Base-by-base conservation (phyloP, 2,888 invertebrate species). In the Lomographa bimaculata region DNA sequence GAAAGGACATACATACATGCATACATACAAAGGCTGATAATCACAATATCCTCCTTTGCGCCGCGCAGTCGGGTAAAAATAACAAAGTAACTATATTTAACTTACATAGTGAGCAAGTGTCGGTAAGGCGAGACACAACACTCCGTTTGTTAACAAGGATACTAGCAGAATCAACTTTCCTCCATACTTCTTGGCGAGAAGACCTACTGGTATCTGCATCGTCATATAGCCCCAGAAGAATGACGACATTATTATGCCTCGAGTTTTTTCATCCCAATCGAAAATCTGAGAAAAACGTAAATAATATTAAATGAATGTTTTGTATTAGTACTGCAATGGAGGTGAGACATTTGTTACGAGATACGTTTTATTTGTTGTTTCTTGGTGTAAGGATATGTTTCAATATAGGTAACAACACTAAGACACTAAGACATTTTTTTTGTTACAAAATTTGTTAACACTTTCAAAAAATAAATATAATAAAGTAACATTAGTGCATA, bases 161-260 rank as follows among this genome's bases (percentile, higher is more conserved):
- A 81, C 60, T 0, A 90, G 68, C 1, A 94, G 64, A 2, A 97
- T 89, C 20, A 91, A 90, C 66, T 95, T 95, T 0, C 95, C 94
- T 0, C 97, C 97, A 71, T 93, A 94, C n/a, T 89, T 90, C 68
- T 94, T 94, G 0, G 95, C 94, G 6, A 97, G 69, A 21, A 94
- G 72, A 0, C 94, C 93, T 0, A 92, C 92, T 0, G 94, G 93
- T 5, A 95, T 79, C 72, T 95, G 95, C 60, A 93, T 92, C 10
- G 91, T 57, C 19, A 93, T 90, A 67, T 96, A 96, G 2, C 95
- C 95, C 94, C 94, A 94, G 74, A 95, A 95, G 70, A 95, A 95
- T 1, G 95, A 93, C 8, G 94, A 94, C 1, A 94, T 74, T 5
- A 95, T 90, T 24, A 92, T 48, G 0, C 91, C 90, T 58, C 91